Conservation (phyloP, 2,888 invertebrate genomes). For the Augiades crinisus region DNA sequence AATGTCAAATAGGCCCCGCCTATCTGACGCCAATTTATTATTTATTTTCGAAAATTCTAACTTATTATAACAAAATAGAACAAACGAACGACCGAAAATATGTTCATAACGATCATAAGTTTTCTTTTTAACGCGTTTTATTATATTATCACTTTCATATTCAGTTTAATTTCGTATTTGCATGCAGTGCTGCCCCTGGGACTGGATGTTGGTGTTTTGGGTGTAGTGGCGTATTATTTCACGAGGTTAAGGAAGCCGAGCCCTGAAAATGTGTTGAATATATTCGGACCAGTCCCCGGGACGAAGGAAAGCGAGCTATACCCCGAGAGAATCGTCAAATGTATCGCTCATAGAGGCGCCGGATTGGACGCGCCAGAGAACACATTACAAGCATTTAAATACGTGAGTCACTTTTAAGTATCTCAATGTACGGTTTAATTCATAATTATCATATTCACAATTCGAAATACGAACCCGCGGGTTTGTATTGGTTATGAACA, state of each 20-base stretch:
- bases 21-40: conserved; percentile 32
- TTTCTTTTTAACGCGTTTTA: conserved; percentile 48
- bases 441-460: too few species aligned
- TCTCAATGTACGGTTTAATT: too few species aligned
- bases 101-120: conserved; percentile 55
- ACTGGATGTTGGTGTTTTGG: conserved; percentile 59
- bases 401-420: conserved; percentile 80
- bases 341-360: conserved; percentile 89
- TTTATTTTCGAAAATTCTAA: conserved; percentile 61
- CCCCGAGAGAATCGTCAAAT: conserved; percentile 75
- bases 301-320: conserved; percentile 60
- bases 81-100: conserved; percentile 59
- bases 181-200: conserved; percentile 68
- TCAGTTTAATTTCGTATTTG: conserved; percentile 49
- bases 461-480: neutral
- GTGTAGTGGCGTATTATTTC: conserved; percentile 58
- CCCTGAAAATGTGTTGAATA: conserved; percentile 60
- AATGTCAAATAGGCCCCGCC: conserved; percentile 34
- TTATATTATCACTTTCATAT: conserved; percentile 46
- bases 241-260: conserved; percentile 63
- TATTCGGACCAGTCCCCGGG: conserved; percentile 79
- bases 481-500: neutral
- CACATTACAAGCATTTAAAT: conserved; percentile 86
- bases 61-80: conserved; percentile 37
- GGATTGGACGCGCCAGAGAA: conserved; percentile 91